A percentile compares a stretch with the other conserved stretches of the same genome.
Conservation (phyloP, 1,140 invertebrate species). For the Aphaenogaster floridana region DNA sequence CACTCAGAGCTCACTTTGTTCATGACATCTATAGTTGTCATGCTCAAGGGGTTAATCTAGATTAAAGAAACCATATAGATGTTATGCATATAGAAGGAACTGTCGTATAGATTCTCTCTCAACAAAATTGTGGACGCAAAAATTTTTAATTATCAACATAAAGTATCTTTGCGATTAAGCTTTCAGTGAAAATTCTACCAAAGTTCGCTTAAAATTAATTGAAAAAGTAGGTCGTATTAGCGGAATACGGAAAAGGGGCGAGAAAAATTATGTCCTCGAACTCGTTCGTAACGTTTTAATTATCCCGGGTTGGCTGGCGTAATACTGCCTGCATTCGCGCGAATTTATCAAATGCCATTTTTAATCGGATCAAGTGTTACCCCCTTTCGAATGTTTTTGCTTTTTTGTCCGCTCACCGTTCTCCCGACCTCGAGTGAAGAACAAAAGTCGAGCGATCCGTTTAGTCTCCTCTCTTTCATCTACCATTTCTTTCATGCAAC, state of each 20-base stretch:
- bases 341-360: slow-evolving; percentile 60
- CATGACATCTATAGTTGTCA: too few relatives aligned
- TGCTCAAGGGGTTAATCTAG: background rate
- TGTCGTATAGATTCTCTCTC: background rate
- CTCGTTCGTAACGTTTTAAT: slow-evolving; percentile 60
- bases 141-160: slow-evolving; percentile 47
- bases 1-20: too few relatives aligned
- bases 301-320: slow-evolving; percentile 28
- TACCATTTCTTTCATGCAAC: background rate
- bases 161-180: slow-evolving; percentile 28
- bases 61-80: background rate
- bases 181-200: slow-evolving; percentile 49
- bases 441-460: slow-evolving; percentile 43
- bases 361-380: slow-evolving; percentile 55
- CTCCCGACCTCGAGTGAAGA: slow-evolving; percentile 37
- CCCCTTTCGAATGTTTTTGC: slow-evolving; percentile 16
- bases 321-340: slow-evolving; percentile 41
- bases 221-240: slow-evolving; percentile 44
- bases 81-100: background rate
- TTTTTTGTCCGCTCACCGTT: background rate
- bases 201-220: slow-evolving; percentile 60
- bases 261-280: slow-evolving; percentile 59
- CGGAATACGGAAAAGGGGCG: slow-evolving; percentile 25
- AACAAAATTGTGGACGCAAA: background rate
- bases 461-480: background rate